Conservation (phyloP, 2,113 vertebrate genomes). For the Arizona elegans region DNA sequence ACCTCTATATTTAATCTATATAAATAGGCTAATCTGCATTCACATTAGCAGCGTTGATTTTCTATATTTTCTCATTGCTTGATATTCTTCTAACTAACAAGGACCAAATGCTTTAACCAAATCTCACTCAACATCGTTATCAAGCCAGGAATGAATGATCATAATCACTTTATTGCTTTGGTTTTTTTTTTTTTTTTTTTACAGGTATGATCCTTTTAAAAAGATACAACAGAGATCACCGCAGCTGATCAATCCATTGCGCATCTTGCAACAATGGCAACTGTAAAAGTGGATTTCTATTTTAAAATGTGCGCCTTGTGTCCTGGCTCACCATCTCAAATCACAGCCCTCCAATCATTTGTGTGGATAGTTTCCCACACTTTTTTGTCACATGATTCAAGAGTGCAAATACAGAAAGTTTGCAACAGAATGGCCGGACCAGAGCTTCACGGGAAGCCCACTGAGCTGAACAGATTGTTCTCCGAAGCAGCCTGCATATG, state of each 20-base stretch:
- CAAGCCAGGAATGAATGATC: not conserved
- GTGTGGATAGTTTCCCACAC: not conserved
- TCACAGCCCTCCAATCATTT: not conserved
- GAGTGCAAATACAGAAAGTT: not conserved
- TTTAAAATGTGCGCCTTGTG: not conserved
- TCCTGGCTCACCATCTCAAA: not conserved
- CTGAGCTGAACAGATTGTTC: slow-evolving; percentile 1
- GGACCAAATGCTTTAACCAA: not conserved
- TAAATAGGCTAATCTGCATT: not conserved
- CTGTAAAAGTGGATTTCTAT: not conserved
- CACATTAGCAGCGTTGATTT: not conserved
- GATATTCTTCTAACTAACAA: not conserved
- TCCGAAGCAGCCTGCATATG: not conserved
- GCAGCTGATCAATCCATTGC: not conserved
- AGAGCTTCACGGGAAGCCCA: not conserved
- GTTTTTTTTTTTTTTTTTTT: not conserved
- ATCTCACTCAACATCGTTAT: not conserved
- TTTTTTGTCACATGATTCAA: not conserved
- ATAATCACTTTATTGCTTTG: not conserved
- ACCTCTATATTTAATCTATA: not conserved
- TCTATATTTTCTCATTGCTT: not conserved
- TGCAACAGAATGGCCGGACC: not conserved
- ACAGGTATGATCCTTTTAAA: not conserved
- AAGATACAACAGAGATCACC: not conserved
- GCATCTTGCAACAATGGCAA: not conserved